Base-by-base conservation (phyloP, 1,140 invertebrate genomes). In the Bombus superbus region DNA sequence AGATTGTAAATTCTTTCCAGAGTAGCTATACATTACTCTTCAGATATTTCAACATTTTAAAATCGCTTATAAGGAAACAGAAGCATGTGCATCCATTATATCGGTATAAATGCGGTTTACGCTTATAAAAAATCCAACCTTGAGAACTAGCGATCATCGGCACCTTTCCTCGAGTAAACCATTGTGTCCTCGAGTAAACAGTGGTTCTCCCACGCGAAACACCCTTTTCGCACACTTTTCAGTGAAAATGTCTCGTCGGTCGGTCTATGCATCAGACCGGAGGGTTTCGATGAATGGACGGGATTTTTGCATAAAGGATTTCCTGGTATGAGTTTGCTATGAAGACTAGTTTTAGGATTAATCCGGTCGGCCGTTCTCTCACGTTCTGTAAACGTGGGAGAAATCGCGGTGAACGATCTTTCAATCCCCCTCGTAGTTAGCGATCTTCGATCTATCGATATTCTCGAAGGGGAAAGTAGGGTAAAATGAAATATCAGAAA, bases 231-330 rank as follows among this genome's bases (percentile, higher is more conserved):
- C 32, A 32, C 72, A 5, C 35, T 42, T 77, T 35, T 13, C 74
- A 53, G 11, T 40, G 68, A 64, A 78, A 88, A 82, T 74, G 62
- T 82, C 59, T 47, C 53, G 64, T 66, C 68, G n/a, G 66, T 42
- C 44, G 44, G 40, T 40, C 75, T 66, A 68, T 25, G 62, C 64
- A 62, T 72, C 32, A 18, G n/a, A 84, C 68, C 69, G n/a, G 42
- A 88, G 75, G 77, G 75, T 38, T 47, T 22, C 47, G 44, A 85
- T 83, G 89, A 90, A 90, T 90, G 38, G 86, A 47, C 83, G 73
- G 88, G 88, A 88, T 81, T 90, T 88, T 88, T 90, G 83, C 86
- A 90, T 90, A 90, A 90, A 90, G 86, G 86, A 77, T 69, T 83
- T 76, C 72, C 84, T 81, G 69, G 74, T 47, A n/a, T 38, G 25